Conservation (phyloP, 2,797 vertebrate species). For the Sus cebifrons region DNA sequence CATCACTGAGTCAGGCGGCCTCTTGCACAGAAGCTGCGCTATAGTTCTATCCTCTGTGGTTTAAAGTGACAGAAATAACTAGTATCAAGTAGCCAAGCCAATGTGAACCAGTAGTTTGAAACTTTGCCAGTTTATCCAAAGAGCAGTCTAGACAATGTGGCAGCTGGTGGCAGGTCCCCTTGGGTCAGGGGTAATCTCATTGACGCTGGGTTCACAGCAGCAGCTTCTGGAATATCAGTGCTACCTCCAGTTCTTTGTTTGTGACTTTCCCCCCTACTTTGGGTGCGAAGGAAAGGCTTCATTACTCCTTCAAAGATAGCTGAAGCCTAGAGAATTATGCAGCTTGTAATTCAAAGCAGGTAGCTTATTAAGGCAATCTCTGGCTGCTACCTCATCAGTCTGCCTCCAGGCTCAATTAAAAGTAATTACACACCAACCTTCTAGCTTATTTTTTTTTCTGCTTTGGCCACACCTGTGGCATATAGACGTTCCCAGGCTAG, state of each 20-base stretch:
- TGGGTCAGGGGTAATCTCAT: background rate
- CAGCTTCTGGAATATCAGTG: background rate
- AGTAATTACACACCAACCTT: background rate
- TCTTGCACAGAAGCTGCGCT: background rate
- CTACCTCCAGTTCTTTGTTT: background rate
- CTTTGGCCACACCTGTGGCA: too few species aligned
- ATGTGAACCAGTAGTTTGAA: background rate
- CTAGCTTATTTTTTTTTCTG: background rate
- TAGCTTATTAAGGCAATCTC: conserved; percentile 15
- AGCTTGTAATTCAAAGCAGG: conserved; percentile 43
- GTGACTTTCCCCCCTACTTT: background rate
- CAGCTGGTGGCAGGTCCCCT: background rate
- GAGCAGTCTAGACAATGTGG: background rate
- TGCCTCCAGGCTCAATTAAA: conserved; percentile 10
- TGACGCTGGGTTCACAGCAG: background rate
- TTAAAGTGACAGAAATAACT: background rate
- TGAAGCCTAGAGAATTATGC: conserved; percentile 4
- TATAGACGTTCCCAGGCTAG: too few species aligned
- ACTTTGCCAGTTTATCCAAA: background rate
- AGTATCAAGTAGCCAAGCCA: background rate
- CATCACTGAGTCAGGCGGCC: background rate
- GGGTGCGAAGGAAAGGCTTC: background rate
- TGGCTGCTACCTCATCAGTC: background rate
- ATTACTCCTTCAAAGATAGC: background rate
- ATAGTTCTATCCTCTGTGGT: background rate